Evolutionary conservation across 2,797 vertebrate species (phyloP), one percentile per base, ranked within the genome.

Genomic region (Halcyon badia): DNA sequence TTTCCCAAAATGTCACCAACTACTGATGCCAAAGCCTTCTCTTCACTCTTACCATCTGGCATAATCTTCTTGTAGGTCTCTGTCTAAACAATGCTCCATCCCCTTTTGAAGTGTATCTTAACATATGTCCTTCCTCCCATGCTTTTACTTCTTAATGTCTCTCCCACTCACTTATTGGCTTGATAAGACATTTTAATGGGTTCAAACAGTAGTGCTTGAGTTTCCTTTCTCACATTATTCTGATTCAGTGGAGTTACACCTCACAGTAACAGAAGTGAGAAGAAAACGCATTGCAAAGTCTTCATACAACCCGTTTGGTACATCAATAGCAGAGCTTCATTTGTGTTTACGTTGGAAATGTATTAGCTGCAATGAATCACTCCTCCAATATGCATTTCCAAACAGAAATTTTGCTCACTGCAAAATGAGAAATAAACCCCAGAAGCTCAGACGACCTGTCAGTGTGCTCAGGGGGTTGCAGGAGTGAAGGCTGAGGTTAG

Each of bases 91-190:
- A 96, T 97, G 81, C 95, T 92, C 93, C 84, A 96, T 96, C 94
- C 96, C 90, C 95, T 92, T 90, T 95, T 93, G 95, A 95, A 96
- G 96, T 94, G 90, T 97, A 92, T 95, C 92, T 96, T 94, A 97
- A 95, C 96, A 96, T 97, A 97, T 97, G 96, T 97, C 96, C 96
- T 97, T 96, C 96, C 95, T 97, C 96, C 95, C 94, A 95, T 97
- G 95, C 95, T 96, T 96, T 92, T 96, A 65, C 76, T 96, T 95
- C 96, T 96, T 96, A 96, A 94, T 96, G 93, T 91, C 93, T 96
- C 95, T 97, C 96, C 96, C 94, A 96, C 94, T 97, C 95, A 96
- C 93, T 96, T 93, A 96, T 97, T 97, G 96, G 88, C 90, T 92
- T 96, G 94, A 94, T 87, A 96, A 96, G 91, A 96, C 93, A 12